Evolutionary conservation across 1,140 invertebrate genomes (phyloP).

Genomic region (Latrodectus geometricus): DNA sequence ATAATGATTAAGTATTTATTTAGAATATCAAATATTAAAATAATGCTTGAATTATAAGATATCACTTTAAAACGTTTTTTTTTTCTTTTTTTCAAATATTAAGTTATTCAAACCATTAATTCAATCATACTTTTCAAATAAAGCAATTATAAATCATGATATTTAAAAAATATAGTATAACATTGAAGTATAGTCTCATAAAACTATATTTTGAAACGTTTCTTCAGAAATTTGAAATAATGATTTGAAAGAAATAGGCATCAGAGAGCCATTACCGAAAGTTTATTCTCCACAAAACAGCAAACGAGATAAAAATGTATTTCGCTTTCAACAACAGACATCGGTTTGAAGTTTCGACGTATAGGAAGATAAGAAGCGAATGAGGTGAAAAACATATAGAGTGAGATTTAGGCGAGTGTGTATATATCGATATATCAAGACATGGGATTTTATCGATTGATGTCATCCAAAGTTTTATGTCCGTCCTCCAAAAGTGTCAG

Average conservation of each 20-base stretch:
- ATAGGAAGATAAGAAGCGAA: neutral
- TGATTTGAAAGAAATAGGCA: neutral
- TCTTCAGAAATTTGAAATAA: too few relatives aligned
- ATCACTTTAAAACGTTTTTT: too few relatives aligned
- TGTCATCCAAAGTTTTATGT: constrained; percentile 53
- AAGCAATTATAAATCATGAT: too few relatives aligned
- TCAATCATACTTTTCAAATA: too few relatives aligned
- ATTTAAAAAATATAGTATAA: too few relatives aligned
- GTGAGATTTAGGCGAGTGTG: neutral
- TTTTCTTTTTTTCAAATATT: too few relatives aligned
- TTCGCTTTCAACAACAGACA: neutral
- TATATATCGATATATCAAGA: neutral
- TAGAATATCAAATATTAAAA: too few relatives aligned
- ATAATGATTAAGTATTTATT: too few relatives aligned
- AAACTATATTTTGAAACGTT: too few relatives aligned
- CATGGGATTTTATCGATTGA: constrained; percentile 47
- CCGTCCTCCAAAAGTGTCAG: constrained; percentile 41
- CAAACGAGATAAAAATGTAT: neutral
- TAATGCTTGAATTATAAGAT: too few relatives aligned
- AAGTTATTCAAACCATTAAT: too few relatives aligned
- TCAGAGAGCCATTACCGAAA: neutral
- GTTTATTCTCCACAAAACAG: neutral
- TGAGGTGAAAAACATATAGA: neutral
- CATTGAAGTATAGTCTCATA: too few relatives aligned
- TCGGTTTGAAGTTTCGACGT: neutral